Base-by-base conservation (phyloP, 2,888 invertebrate genomes). In the Craniophora ligustri region DNA sequence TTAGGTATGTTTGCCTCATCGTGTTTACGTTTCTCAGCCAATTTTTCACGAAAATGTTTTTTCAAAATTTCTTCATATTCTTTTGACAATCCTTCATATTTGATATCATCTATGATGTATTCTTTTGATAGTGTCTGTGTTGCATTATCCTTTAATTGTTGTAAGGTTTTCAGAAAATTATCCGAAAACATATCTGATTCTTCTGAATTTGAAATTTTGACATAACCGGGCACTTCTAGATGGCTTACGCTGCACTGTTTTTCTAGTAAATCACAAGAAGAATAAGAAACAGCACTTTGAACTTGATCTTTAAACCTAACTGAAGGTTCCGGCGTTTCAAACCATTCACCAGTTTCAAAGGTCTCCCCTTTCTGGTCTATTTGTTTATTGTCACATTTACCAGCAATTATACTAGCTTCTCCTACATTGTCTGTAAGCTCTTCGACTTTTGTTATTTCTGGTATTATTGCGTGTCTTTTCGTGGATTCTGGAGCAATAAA, bases 271-370 rank as follows among this genome's bases (percentile, higher is more conserved):
- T 14, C 6, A 16, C 30, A 32, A n/a, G 5, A 15, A 0, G 60
- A 66, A 5, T 10, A 1, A 2, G 19, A 19, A 1, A 18, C 21
- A 7, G 8, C 10, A 5, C 2, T 18, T 19, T n/a, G 2, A 13
- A 8, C 1, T 6, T 28, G 16, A 4, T 19, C 10, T 1, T n/a
- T n/a, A 3, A 26, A n/a, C n/a, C n/a, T 26, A 4, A 4, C 1
- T n/a, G n/a, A 1, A n/a, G 26, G 3, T 0, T 26, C 26, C 23
- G 35, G 14, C 8, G 30, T 28, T 59, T 59, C 50, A 18, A 66
- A 45, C 59, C 50, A 62, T 28, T 50, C 62, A 2, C 36, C 67
- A 8, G 32, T 59, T 41, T 67, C 42, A 21, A 51, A 34, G 7
- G 7, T 11, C 5, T 46, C 50, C 6, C 19, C 42, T 10, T 15